A percentile compares a stretch with the other conserved stretches of the same genome.
phyloP scores from a whole-genome alignment of 2,797 vertebrate species.

The Natrix natrix region DNA sequence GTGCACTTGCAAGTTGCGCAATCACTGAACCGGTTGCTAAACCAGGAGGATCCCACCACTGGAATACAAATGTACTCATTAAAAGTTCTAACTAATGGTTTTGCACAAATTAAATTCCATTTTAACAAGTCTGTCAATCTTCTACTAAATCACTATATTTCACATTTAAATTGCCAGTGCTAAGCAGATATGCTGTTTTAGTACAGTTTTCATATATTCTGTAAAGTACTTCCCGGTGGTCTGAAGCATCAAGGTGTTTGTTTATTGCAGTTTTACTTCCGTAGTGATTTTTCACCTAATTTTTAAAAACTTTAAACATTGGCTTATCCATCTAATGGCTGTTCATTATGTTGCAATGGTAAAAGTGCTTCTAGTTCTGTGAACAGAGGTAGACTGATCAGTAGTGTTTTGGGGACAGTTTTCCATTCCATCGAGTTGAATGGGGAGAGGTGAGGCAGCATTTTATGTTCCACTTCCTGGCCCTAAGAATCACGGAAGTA shows the following conservation, averaged over 20 bases:
- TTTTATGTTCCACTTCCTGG: not conserved
- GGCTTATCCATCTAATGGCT: not conserved
- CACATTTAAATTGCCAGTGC: not conserved
- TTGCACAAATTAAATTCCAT: not conserved
- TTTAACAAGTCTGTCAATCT: not conserved
- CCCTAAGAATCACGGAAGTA: not conserved
- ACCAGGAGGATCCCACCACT: too few species aligned
- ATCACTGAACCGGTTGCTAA: too few species aligned
- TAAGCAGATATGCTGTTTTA: not conserved
- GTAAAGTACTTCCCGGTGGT: not conserved
- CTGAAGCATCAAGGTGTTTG: not conserved
- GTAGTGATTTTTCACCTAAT: not conserved
- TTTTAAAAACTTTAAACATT: not conserved
- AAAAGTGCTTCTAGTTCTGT: not conserved
- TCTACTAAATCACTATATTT: not conserved
- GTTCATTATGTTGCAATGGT: not conserved
- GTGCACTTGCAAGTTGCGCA: too few species aligned
- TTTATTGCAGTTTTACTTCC: not conserved
- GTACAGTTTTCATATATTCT: not conserved
- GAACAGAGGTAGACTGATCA: not conserved
- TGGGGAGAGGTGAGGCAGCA: not conserved
- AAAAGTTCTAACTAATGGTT: not conserved
- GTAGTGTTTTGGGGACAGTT: not conserved
- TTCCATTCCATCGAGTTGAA: not conserved
- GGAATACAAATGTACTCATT: not conserved